Conservation (phyloP, 2,113 vertebrate species). For the Donacobius atricapilla region DNA sequence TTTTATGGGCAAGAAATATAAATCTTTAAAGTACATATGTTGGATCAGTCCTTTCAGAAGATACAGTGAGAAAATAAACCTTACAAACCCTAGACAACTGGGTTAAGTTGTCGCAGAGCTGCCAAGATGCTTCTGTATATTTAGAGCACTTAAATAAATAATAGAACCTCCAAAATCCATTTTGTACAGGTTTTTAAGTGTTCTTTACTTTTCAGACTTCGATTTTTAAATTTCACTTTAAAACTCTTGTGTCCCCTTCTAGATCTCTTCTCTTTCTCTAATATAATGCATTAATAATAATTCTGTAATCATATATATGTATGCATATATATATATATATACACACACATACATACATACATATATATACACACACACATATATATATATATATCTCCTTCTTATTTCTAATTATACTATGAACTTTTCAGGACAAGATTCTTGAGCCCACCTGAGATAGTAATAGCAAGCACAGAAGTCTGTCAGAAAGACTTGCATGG, state of each 20-base stretch:
- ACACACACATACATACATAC: too few species aligned
- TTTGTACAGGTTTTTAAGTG: neutral
- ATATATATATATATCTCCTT: fast-evolving
- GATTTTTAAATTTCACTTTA: neutral
- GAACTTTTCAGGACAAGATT: neutral
- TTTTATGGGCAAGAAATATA: neutral
- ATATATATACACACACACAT: fast-evolving
- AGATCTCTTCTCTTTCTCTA: neutral
- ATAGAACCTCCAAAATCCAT: neutral
- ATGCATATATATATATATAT: too few species aligned
- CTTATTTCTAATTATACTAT: neutral
- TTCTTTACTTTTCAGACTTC: neutral
- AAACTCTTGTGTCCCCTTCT: neutral
- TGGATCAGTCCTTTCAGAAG: neutral
- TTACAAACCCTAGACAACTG: neutral
- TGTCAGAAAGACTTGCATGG: neutral
- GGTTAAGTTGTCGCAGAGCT: neutral
- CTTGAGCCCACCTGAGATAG: neutral
- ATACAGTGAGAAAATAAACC: neutral
- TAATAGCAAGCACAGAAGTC: neutral
- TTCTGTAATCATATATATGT: neutral
- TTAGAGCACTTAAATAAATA: neutral
- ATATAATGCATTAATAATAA: neutral
- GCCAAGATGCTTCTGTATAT: neutral
- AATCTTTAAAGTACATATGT: neutral